Evolutionary conservation across 2,888 invertebrate genomes (phyloP), one percentile per base, ranked within the genome.

Genomic region (Lutraria lutraria): DNA sequence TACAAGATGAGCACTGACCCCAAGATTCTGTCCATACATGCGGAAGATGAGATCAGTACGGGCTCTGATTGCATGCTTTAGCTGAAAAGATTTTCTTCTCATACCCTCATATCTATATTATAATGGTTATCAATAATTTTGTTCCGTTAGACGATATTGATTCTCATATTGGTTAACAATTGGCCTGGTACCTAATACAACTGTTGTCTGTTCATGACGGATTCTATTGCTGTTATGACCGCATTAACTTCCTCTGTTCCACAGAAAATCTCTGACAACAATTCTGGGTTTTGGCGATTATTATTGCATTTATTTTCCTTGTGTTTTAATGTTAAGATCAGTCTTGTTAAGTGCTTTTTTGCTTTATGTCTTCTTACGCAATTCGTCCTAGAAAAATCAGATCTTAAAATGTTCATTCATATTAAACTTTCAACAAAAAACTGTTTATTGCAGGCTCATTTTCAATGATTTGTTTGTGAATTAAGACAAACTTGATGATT

Each of bases 91-190:
- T 76, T 76, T 76, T 31, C 34, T 31, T 34, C 31, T 31, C 34
- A 76, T 53, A n/a, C 52, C 81, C 34, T 76, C 34, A 31, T 76
- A 31, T 31, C 76, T 76, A 31, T 85, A 80, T 79, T 85, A 79
- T n/a, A n/a, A n/a, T 25, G 60, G 29, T 79, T 85, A 85, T 85
- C 85, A 80, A 85, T 85, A 85, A 56, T 85, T 31, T 56, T 85
- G 80, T 85, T 60, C 80, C 80, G 54, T 80, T 60, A 80, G 43
- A 25, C 60, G 80, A 43, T 43, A 85, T 85, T 80, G 85, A 85
- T 85, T 79, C 12, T 43, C 12, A 15, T 85, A 80, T 85, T n/a
- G 56, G 85, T 85, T 80, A 79, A 80, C 85, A 85, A 85, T 85
- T 80, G 80, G 52, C 85, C n/a, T 19, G 31, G 76, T 53, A 79